phyloP scores from a whole-genome alignment of 2,888 invertebrate species.

The Lasioglossum marginatum region DNA sequence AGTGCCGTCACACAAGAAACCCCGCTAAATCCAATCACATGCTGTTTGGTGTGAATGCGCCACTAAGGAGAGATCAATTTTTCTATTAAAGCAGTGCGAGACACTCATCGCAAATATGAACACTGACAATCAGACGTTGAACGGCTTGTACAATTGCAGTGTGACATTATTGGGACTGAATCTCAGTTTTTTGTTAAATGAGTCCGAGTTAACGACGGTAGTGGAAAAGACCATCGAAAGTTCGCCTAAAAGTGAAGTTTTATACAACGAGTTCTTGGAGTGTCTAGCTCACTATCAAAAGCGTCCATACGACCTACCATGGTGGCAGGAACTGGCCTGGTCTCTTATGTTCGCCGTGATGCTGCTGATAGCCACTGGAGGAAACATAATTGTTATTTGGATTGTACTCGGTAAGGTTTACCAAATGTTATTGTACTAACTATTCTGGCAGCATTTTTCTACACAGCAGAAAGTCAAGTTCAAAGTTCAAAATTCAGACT shows the following conservation, averaged over 20 bases:
- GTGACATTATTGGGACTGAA: slow-evolving; percentile 69
- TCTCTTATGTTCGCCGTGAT: slow-evolving; percentile 91
- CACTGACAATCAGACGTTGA: slow-evolving; percentile 57
- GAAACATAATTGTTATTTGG: slow-evolving; percentile 97
- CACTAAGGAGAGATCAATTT: neutral
- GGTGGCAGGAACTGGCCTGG: slow-evolving; percentile 90
- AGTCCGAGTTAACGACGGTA: slow-evolving; percentile 66
- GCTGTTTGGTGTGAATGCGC: neutral
- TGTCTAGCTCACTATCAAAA: slow-evolving; percentile 71
- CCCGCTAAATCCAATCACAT: neutral
- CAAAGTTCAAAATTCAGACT: no score
- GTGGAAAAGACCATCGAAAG: slow-evolving; percentile 69
- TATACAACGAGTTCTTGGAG: slow-evolving; percentile 67
- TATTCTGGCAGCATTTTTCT: neutral
- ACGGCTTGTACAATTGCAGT: slow-evolving; percentile 75
- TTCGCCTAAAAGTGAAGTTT: slow-evolving; percentile 62
- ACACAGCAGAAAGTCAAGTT: no score
- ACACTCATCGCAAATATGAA: slow-evolving; percentile 63
- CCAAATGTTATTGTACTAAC: neutral
- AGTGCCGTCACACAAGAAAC: no score
- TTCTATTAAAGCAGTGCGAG: neutral
- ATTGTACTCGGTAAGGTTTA: slow-evolving; percentile 91
- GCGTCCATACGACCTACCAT: slow-evolving; percentile 85
- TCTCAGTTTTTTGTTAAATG: slow-evolving; percentile 68
- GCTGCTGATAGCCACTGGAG: slow-evolving; percentile 92